phyloP scores from a whole-genome alignment of 64 coral and sea anemone species.

The Anthopleura sola region DNA sequence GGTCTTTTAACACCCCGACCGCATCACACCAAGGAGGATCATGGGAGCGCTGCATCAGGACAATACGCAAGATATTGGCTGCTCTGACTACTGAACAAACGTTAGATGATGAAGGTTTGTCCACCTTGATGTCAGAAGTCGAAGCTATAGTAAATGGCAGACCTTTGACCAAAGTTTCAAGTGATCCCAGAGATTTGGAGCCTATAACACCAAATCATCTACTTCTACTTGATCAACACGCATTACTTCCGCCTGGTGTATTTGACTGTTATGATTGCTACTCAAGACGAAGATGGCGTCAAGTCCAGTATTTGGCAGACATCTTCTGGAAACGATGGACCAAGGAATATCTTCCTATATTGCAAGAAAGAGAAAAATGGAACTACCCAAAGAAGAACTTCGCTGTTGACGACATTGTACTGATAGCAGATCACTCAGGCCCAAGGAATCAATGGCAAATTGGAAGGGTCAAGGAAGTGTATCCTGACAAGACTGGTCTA shows the following conservation, averaged over 20 bases:
- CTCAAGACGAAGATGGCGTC: background rate
- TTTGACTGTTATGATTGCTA: background rate
- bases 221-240: background rate
- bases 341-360: background rate
- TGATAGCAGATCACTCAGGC: background rate
- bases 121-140: too few species aligned
- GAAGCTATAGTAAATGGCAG: too few species aligned
- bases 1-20: background rate
- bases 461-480: background rate
- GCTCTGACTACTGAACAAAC: too few species aligned
- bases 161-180: too few species aligned
- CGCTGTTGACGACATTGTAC: background rate
- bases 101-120: too few species aligned
- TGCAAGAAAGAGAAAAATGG: slow-evolving; percentile 10
- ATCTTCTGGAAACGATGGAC: slow-evolving; percentile 10
- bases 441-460: background rate
- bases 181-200: background rate
- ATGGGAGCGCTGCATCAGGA: too few species aligned
- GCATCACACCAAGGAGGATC: background rate
- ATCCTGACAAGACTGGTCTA: background rate
- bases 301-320: background rate
- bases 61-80: too few species aligned
- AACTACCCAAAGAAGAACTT: background rate
- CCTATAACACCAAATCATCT: background rate
- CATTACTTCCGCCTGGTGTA: background rate